Base-by-base conservation (phyloP, 2,888 invertebrate species). In the Mesochorus sp. region DNA sequence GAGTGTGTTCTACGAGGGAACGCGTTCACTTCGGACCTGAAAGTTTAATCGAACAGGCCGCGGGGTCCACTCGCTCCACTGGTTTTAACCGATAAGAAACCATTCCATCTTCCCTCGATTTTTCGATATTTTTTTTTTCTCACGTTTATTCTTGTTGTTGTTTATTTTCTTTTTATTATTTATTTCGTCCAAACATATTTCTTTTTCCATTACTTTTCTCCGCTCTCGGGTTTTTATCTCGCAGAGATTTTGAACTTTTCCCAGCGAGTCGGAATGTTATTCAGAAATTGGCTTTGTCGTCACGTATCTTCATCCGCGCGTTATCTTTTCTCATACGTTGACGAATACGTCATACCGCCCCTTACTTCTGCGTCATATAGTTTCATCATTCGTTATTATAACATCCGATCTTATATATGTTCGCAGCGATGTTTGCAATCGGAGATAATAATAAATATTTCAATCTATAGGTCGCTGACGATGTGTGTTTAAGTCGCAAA, bases 11-110 rank as follows among this genome's bases (percentile, higher is more conserved):
- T 37, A 37, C 57, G 57, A 57, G n/a, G n/a, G 34, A 34, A 24
- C 44, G 44, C 39, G 26, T 6, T 64, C 51, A 26, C 51, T 39
- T 37, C 64, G 57, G n/a, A 73, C 37, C 55, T 51, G 39, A 74
- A 74, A 74, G 74, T 74, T 74, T 67, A 74, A 74, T 42, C 74
- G 74, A 67, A 67, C 66, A 39, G 37, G 42, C 74, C 74, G 74
- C 74, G 28, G 59, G 24, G 42, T 66, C 67, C 42, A 59, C 51
- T 74, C 57, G 51, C 31, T 64, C 37, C 24, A 24, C 42, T 24
- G 47, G 28, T 31, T 10, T 14, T 42, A 34, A 26, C 51, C 67
- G 74, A 74, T 74, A 74, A 74, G 74, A 74, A 74, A 39, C 51
- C 37, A 39, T 66, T 67, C 55, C 59, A 42, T 66, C 59, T 37